phyloP scores from a whole-genome alignment of 2,888 invertebrate genomes.

The Drosophila maculinotata region DNA sequence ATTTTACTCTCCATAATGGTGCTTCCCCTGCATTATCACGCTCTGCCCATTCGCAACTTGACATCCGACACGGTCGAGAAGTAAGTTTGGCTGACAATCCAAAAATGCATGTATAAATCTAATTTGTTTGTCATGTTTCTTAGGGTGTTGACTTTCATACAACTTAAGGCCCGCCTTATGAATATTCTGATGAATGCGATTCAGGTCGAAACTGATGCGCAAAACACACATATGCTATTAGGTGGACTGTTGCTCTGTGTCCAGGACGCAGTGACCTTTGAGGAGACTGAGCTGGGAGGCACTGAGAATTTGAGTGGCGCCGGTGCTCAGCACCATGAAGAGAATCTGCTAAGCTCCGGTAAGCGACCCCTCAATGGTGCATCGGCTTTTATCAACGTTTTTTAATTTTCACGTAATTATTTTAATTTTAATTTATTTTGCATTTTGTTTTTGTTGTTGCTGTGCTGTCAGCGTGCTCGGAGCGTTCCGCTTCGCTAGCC shows the following conservation, averaged over 20 bases:
- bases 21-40: slow-evolving; percentile 96
- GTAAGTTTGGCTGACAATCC: slow-evolving; percentile 65
- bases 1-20: slow-evolving; percentile 95
- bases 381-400: slow-evolving; percentile 1
- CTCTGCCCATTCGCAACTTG: slow-evolving; percentile 90
- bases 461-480: slow-evolving; percentile 83
- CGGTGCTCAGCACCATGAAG: slow-evolving; percentile 80
- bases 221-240: slow-evolving; percentile 94
- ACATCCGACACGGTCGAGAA: slow-evolving; percentile 86
- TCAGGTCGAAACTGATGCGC: slow-evolving; percentile 93
- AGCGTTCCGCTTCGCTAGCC: slow-evolving; percentile 85
- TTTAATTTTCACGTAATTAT: slow-evolving; percentile 34
- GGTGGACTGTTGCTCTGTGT: slow-evolving; percentile 92
- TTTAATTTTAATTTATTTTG: slow-evolving; percentile 49
- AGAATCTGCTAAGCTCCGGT: slow-evolving; percentile 90
- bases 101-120: not conserved
- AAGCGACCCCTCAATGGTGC: slow-evolving; percentile 1
- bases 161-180: slow-evolving; percentile 90
- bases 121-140: not conserved
- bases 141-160: slow-evolving; percentile 87
- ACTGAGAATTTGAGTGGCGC: slow-evolving; percentile 86
- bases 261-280: slow-evolving; percentile 91
- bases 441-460: slow-evolving; percentile 44
- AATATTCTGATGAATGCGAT: slow-evolving; percentile 93
- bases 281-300: slow-evolving; percentile 89